Evolutionary conservation across 2,888 invertebrate genomes (phyloP).

Genomic region (Scaeva pyrastri): DNA sequence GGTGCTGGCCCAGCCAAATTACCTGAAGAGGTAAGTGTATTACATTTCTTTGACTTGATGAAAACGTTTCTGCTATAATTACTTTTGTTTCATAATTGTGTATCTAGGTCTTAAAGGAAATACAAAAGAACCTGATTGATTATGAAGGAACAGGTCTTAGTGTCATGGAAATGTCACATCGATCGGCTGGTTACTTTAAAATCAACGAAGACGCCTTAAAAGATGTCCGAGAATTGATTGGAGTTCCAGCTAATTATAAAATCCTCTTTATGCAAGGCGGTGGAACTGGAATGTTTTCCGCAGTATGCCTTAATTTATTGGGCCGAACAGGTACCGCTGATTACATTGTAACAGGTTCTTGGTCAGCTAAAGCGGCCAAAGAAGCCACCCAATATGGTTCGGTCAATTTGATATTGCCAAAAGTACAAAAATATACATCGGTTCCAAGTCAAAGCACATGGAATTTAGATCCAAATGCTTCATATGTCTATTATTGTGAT

Average conservation of each 20-base stretch:
- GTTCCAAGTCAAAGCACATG: constrained; percentile 91
- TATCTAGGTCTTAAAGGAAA: constrained; percentile 92
- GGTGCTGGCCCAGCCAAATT: constrained; percentile 98
- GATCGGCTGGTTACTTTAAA: constrained; percentile 92
- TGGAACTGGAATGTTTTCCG: constrained; percentile 97
- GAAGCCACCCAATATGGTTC: constrained; percentile 97
- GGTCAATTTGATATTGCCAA: constrained; percentile 93
- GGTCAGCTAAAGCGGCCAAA: constrained; percentile 98
- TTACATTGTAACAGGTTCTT: constrained; percentile 94
- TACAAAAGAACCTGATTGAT: constrained; percentile 92
- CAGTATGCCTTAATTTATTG: constrained; percentile 95
- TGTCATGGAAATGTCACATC: constrained; percentile 97
- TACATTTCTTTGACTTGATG: neutral
- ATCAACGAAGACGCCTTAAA: constrained; percentile 85
- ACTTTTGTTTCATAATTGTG: neutral
- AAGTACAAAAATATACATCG: constrained; percentile 88
- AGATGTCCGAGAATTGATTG: constrained; percentile 81
- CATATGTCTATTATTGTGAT: constrained; percentile 98
- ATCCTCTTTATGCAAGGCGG: constrained; percentile 98
- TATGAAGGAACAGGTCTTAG: constrained; percentile 93
- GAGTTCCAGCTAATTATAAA: constrained; percentile 96
- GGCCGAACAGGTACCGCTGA: constrained; percentile 92
- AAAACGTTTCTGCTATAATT: neutral
- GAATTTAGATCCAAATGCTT: constrained; percentile 94
- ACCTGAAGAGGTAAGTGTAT: constrained; percentile 91